Percentiles rank a stretch among this genome's conserved stretches.
Conservation (phyloP, 2,113 vertebrate genomes). For the Sinocyclocheilus anshuiensis region DNA sequence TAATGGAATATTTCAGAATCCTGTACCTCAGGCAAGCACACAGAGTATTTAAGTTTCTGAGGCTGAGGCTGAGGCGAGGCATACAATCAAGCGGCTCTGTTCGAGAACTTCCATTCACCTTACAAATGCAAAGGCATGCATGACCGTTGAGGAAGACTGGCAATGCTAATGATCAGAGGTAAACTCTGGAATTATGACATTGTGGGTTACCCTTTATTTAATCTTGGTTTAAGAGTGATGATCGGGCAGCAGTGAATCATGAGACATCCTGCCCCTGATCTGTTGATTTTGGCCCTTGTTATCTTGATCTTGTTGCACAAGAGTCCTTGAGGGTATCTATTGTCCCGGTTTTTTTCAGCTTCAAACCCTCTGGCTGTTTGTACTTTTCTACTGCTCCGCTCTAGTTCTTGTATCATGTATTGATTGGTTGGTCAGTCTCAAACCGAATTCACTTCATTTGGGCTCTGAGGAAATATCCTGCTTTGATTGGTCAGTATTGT, state of each 20-base stretch:
- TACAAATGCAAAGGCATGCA: background rate
- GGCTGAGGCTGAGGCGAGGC: conserved; percentile 34
- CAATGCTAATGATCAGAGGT: background rate
- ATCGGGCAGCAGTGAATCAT: background rate
- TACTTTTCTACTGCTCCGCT: conserved; percentile 21
- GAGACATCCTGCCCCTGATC: background rate
- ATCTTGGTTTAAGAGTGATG: background rate
- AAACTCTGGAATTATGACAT: background rate
- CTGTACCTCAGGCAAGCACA: conserved; percentile 34
- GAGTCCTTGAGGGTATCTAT: conserved; percentile 1
- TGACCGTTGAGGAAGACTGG: background rate
- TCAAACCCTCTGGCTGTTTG: conserved; percentile 16
- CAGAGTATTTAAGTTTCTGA: conserved; percentile 36
- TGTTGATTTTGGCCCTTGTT: conserved; percentile 11
- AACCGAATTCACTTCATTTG: background rate
- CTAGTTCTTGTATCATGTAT: background rate
- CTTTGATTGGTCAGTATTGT: conserved; percentile 22
- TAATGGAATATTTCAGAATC: conserved; percentile 51
- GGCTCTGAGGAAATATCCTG: conserved; percentile 10
- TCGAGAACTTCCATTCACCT: conserved; percentile 1
- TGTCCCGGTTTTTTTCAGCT: conserved; percentile 23
- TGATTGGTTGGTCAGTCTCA: conserved; percentile 1
- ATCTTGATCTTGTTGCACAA: conserved; percentile 1
- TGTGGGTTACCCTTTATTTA: conserved; percentile 11
- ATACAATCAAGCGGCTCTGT: background rate